Base-by-base conservation (phyloP, 2,888 invertebrate genomes). In the Zaprionus bogoriensis region DNA sequence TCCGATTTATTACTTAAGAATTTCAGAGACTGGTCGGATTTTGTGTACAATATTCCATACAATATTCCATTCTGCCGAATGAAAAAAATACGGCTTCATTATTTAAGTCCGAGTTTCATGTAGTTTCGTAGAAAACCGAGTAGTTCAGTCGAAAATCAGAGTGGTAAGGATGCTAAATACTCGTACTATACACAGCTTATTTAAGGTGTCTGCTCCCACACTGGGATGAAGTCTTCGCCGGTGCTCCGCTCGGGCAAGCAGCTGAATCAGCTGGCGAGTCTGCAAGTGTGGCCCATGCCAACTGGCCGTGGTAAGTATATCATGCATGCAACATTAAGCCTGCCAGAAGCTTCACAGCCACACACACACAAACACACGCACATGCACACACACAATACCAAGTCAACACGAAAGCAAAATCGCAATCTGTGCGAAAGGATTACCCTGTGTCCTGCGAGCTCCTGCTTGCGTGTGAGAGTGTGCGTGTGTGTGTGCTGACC, bases 341-440 rank as follows among this genome's bases (percentile, higher is more conserved):
- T 44, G 51, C 39, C 60, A 51, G 54, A 51, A 60, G 27, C 32
- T 41, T 12, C 28, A 22, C 51, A 36, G 25, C 19, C 28, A 22
- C 51, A 36, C 32, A 17, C 14, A 25, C 59, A 38, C 30, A 36
- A 39, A 23, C 19, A 20, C 28, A 38, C 23, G 55, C 28, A 36
- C 20, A 25, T n/a, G 55, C 22, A 14, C 41, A 28, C 17, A 47
- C 32, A 42, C 28, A 9, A 32, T 10, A 19, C 52, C 52, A 72
- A 72, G 63, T 72, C 71, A 67, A 73, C 68, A 73, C 71, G 71
- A 67, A 73, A 71, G 68, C 62, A 71, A 67, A 73, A 67, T 71
- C 61, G 32, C 70, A 73, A 73, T 63, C 74, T 63, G 58, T 55
- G 55, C 54, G 52, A 73, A 71, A 73, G 71, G 74, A 73, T 71